phyloP scores from a whole-genome alignment of 2,888 invertebrate genomes.

The Bruchidius siliquastri region DNA sequence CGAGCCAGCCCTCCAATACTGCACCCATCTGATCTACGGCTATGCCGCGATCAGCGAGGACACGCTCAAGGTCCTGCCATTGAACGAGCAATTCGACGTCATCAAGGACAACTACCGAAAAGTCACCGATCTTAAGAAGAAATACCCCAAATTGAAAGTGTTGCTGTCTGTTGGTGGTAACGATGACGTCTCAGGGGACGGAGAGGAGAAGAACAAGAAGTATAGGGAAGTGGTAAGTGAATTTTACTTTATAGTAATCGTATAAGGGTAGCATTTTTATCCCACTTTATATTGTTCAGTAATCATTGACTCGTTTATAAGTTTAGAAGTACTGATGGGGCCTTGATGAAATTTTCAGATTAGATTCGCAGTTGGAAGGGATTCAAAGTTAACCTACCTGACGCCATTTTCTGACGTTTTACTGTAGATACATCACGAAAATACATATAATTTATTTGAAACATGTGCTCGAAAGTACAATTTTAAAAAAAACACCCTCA shows the following conservation, averaged over 20 bases:
- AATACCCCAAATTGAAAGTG: slow-evolving; percentile 66
- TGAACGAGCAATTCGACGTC: slow-evolving; percentile 69
- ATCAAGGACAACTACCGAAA: slow-evolving; percentile 71
- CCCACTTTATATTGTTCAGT: too few relatives aligned
- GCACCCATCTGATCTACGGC: slow-evolving; percentile 77
- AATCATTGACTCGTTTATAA: too few relatives aligned
- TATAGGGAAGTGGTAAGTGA: slow-evolving; percentile 64
- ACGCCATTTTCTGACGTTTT: too few relatives aligned
- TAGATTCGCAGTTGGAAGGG: too few relatives aligned
- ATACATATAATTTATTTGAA: too few relatives aligned
- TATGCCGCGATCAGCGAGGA: slow-evolving; percentile 72
- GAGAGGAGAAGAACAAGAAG: slow-evolving; percentile 55
- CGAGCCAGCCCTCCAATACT: slow-evolving; percentile 71
- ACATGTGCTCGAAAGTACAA: too few relatives aligned
- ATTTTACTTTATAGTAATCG: not conserved
- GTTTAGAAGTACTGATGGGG: too few relatives aligned
- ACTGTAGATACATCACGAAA: too few relatives aligned
- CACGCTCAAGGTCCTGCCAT: slow-evolving; percentile 64
- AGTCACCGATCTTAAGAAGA: slow-evolving; percentile 65
- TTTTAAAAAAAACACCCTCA: too few relatives aligned
- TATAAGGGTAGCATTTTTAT: not conserved
- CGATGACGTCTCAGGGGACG: slow-evolving; percentile 57
- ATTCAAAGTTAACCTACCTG: too few relatives aligned
- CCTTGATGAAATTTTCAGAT: too few relatives aligned
- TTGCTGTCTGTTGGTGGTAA: slow-evolving; percentile 75